Percentiles rank a stretch among this genome's conserved stretches.
phyloP scores from a whole-genome alignment of 2,888 invertebrate genomes.

The Lithosia quadra region DNA sequence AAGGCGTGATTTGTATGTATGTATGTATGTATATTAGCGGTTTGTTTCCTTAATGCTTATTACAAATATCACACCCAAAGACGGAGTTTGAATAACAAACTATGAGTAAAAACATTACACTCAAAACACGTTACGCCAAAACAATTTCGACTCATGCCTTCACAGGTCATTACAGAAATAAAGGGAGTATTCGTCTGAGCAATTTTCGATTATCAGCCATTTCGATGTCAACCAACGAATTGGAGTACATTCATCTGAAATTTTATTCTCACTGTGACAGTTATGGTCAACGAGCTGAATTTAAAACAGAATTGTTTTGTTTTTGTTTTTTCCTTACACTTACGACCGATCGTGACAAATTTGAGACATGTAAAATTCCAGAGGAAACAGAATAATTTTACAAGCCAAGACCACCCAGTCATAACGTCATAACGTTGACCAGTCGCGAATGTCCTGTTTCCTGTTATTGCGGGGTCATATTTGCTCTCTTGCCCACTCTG shows the following conservation, averaged over 20 bases:
- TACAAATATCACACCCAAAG: conserved; percentile 1
- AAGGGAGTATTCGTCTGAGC: conserved; percentile 30
- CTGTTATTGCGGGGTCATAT: no score
- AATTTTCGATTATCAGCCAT: conserved; percentile 33
- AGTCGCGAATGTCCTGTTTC: no score
- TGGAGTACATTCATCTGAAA: conserved; percentile 21
- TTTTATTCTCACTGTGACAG: conserved; percentile 31
- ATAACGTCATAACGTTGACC: no score
- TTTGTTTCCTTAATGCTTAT: not conserved
- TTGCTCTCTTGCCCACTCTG: no score
- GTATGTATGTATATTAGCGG: not conserved
- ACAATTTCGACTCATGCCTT: conserved; percentile 13
- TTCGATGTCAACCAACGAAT: conserved; percentile 23
- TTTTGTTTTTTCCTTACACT: not conserved
- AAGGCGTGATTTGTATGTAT: no score
- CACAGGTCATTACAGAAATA: conserved; percentile 42
- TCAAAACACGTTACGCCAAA: conserved; percentile 14
- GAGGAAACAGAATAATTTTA: not conserved
- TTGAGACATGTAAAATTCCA: not conserved
- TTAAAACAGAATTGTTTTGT: not conserved
- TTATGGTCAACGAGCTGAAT: conserved; percentile 21
- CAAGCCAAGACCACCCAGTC: not conserved
- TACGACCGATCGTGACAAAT: not conserved
- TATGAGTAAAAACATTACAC: conserved; percentile 10
- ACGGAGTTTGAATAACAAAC: conserved; percentile 16